These are phyloP conservation scores for Drosophila rufa DNA, from an alignment of 1,140 invertebrate genomes.

Conservation along the genomic window DNA sequence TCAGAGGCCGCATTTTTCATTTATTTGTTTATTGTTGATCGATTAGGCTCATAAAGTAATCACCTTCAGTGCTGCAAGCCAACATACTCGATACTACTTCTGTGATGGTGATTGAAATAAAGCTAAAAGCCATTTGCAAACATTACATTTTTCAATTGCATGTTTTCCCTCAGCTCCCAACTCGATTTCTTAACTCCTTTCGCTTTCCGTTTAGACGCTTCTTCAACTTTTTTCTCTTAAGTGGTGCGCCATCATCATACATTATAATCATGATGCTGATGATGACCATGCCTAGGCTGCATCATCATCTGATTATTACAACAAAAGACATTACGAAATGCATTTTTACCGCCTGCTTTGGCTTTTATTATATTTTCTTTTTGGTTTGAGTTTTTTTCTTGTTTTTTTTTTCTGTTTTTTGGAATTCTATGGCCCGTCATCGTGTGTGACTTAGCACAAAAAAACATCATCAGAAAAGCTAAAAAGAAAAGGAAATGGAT, in stretches of 20 bases:
- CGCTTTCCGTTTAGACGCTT: constrained; percentile 40
- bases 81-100: constrained; percentile 4
- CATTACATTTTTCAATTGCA: constrained; percentile 1
- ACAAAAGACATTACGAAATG: constrained; percentile 71
- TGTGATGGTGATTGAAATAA: background rate
- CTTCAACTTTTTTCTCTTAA: background rate
- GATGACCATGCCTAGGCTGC: constrained; percentile 12
- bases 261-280: constrained; percentile 23
- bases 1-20: constrained; percentile 66
- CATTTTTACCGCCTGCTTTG: constrained; percentile 55
- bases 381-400: background rate
- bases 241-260: constrained; percentile 25
- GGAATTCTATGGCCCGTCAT: constrained; percentile 37
- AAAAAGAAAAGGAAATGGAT: constrained; percentile 30
- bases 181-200: constrained; percentile 20
- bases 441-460: constrained; percentile 8
- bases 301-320: constrained; percentile 46
- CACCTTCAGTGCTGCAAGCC: constrained; percentile 1
- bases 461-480: constrained; percentile 36
- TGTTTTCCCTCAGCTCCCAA: background rate
- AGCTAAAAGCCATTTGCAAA: background rate
- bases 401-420: background rate
- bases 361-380: constrained; percentile 31
- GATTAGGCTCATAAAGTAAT: constrained; percentile 48
- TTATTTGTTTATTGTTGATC: constrained; percentile 65